Percentiles rank a stretch among this genome's conserved stretches.
Evolutionary conservation across 2,113 vertebrate species (phyloP).

Genomic region (Lampris incognitus): DNA sequence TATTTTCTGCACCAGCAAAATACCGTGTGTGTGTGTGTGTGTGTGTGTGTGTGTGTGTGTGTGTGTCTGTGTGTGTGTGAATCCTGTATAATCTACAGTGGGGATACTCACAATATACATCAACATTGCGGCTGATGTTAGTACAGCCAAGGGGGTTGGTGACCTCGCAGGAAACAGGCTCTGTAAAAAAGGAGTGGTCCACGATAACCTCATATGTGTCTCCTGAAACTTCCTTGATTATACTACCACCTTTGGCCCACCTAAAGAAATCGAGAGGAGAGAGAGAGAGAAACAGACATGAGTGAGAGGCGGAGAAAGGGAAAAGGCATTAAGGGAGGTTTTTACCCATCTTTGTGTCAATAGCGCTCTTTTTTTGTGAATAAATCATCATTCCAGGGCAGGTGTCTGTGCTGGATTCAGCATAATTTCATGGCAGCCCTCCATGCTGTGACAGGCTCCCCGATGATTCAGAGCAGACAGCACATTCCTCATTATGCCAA

Average conservation of each 20-base stretch:
- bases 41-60: too few relatives aligned
- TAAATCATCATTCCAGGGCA: slow-evolving; percentile 75
- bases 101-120: slow-evolving; percentile 93
- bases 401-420: slow-evolving; percentile 76
- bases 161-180: slow-evolving; percentile 96
- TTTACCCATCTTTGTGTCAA: slow-evolving; percentile 55
- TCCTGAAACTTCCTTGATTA: slow-evolving; percentile 92
- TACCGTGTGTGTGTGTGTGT: too few relatives aligned
- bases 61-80: too few relatives aligned
- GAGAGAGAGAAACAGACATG: slow-evolving; percentile 6
- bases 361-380: slow-evolving; percentile 67
- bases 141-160: slow-evolving; percentile 96
- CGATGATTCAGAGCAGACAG: slow-evolving; percentile 68
- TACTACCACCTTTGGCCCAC: slow-evolving; percentile 95
- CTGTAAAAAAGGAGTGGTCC: slow-evolving; percentile 96
- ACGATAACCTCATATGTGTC: slow-evolving; percentile 93
- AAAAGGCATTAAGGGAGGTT: slow-evolving; percentile 40
- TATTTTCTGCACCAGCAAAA: neutral
- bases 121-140: slow-evolving; percentile 96
- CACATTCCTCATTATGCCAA: slow-evolving; percentile 70
- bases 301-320: slow-evolving; percentile 16
- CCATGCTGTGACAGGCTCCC: slow-evolving; percentile 71
- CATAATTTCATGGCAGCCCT: slow-evolving; percentile 71
- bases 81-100: too few relatives aligned
- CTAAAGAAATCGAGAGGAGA: slow-evolving; percentile 74